Evolutionary conservation across 2,888 invertebrate genomes (phyloP), one percentile per base, ranked within the genome.

Genomic region (Epinotia ramella): DNA sequence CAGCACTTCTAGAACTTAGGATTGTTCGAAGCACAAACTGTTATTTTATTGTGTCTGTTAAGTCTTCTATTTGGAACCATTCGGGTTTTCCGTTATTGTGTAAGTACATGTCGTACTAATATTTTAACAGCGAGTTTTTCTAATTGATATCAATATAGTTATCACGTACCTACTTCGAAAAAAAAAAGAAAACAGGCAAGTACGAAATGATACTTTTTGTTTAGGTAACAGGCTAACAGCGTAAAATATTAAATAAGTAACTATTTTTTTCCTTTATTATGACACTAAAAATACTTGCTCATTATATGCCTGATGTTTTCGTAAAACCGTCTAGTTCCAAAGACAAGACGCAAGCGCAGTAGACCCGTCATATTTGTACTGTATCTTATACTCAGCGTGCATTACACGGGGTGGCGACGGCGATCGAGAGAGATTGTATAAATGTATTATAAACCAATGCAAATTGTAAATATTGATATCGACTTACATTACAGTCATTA

Each of bases 401-500:
- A 81, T 83, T 81, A 82, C 78, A 78, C 73, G 65, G 79, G 73
- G 57, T 18, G 63, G 60, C 60, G 71, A 65, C 65, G 70, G 82
- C 73, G 63, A 81, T 83, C 83, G 85, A 81, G 84, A 87, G 88
- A 91, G 87, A 87, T 86, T 94, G 94, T 94, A 94, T 89, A 94
- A 94, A 94, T 94, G 94, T 94, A 94, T 89, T 84, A 90, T 91
- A 85, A 84, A 87, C 79, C 81, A 89, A 88, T 81, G 87, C 87
- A 90, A 92, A 92, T 91, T 94, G 94, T 94, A 94, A 91, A 94
- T 94, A 94, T 76, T 84, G 84, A 91, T 93, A 93, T 92, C 91
- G 93, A 93, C 93, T 93, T 90, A 91, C 88, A 92, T 79, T 93
- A 92, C 94, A 94, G 93, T 94, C 94, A 94, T 92, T 94, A 93